A percentile compares a stretch with the other conserved stretches of the same genome.
phyloP scores from a whole-genome alignment of 2,888 invertebrate species.

The Eurois occulta region DNA sequence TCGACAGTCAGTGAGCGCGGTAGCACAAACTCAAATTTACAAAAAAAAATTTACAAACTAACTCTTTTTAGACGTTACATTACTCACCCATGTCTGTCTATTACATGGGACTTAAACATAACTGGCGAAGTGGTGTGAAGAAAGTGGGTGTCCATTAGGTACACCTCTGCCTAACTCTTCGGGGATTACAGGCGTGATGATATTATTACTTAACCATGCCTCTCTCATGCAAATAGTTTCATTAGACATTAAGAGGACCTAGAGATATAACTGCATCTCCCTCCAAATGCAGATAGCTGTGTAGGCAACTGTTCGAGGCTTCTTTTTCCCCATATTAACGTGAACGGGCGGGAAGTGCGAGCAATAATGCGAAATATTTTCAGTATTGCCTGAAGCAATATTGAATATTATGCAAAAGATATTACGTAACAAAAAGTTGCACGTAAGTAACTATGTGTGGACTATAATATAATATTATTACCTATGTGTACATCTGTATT shows the following conservation, averaged over 20 bases:
- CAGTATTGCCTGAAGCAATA: conserved; percentile 29
- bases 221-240: not conserved
- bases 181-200: no score
- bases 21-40: not conserved
- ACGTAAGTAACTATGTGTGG: not conserved
- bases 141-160: no score
- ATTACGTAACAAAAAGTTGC: not conserved
- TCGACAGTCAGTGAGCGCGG: no score
- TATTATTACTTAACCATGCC: not conserved
- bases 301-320: not conserved
- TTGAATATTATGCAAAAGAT: conserved; percentile 13
- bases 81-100: not conserved
- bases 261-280: conserved; percentile 12
- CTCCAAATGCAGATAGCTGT: not conserved
- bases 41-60: no score
- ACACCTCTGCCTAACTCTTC: no score
- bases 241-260: conserved; percentile 1
- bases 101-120: no score
- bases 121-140: no score
- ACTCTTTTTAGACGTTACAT: not conserved
- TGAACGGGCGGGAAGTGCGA: conserved; percentile 21
- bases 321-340: conserved; percentile 41
- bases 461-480: not conserved
- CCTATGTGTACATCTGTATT: no score
- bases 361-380: conserved; percentile 37